Conservation (phyloP, 2,113 vertebrate species). For the Sclerurus mexicanus region DNA sequence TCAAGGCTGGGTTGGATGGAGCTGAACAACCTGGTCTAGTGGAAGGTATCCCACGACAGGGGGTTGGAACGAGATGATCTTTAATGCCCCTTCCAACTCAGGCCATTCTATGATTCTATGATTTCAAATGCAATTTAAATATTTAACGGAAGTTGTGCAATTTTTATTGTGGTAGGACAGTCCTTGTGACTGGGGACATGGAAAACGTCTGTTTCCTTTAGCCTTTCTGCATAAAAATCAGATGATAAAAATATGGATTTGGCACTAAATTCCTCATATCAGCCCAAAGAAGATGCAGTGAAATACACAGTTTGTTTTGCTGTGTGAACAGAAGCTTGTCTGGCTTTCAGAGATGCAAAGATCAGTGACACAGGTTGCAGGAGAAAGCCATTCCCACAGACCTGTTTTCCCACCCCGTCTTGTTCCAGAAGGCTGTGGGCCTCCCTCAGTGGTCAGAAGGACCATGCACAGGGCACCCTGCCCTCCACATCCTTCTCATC, state of each 20-base stretch:
- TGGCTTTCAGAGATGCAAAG: neutral
- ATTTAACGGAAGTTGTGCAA: neutral
- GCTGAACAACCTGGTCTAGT: neutral
- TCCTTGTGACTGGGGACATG: neutral
- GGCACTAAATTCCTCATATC: neutral
- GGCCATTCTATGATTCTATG: neutral
- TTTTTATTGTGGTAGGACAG: neutral
- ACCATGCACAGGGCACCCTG: neutral
- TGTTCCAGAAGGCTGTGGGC: neutral
- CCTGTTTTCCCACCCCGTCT: neutral
- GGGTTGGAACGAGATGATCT: neutral
- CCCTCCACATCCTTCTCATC: neutral
- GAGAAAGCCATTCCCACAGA: neutral
- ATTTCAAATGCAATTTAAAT: neutral
- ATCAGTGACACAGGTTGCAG: neutral
- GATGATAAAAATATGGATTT: neutral
- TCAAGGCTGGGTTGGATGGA: neutral
- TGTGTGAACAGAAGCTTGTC: neutral
- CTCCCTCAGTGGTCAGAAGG: neutral
- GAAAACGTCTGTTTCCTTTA: neutral
- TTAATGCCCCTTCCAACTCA: neutral
- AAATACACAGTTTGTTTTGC: neutral
- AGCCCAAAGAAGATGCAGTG: neutral
- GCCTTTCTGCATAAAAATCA: neutral
- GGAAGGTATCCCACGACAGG: neutral